A percentile compares a stretch with the other conserved stretches of the same genome.
Evolutionary conservation across 2,113 vertebrate genomes (phyloP).

Genomic region (Eolophus roseicapilla): DNA sequence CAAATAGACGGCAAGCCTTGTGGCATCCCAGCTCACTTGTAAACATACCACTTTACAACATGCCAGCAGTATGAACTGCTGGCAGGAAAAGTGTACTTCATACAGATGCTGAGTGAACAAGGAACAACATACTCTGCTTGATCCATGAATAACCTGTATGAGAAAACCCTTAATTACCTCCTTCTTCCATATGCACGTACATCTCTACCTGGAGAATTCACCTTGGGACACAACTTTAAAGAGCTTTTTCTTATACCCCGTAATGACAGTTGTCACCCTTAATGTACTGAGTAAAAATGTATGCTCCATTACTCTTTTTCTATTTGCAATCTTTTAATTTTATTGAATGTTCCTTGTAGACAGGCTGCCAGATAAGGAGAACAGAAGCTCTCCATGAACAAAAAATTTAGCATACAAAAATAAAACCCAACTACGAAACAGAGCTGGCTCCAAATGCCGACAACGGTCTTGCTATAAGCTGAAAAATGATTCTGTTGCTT

Average conservation of each 20-base stretch:
- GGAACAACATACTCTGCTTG: not conserved
- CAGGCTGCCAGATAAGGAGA: not conserved
- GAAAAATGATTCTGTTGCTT: conserved; percentile 43
- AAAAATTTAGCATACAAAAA: not conserved
- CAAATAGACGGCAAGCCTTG: not conserved
- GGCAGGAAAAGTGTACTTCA: not conserved
- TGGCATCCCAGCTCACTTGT: not conserved
- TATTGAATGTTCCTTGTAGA: not conserved
- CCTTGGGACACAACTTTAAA: not conserved
- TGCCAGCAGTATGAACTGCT: not conserved
- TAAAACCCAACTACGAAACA: conserved; percentile 17
- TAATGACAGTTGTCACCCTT: not conserved
- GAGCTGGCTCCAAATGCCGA: conserved; percentile 15
- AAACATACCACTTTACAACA: not conserved
- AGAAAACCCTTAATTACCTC: not conserved
- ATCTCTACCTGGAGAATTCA: not conserved
- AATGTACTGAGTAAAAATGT: not conserved
- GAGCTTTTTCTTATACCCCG: not conserved
- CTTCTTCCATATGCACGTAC: not conserved
- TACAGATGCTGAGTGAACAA: not conserved
- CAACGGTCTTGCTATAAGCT: conserved; percentile 1
- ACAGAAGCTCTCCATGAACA: not conserved
- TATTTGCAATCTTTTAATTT: not conserved
- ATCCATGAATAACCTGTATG: not conserved
- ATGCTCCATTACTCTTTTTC: not conserved